phyloP scores from a whole-genome alignment of 1,140 invertebrate species.

The Euschistus heros region DNA sequence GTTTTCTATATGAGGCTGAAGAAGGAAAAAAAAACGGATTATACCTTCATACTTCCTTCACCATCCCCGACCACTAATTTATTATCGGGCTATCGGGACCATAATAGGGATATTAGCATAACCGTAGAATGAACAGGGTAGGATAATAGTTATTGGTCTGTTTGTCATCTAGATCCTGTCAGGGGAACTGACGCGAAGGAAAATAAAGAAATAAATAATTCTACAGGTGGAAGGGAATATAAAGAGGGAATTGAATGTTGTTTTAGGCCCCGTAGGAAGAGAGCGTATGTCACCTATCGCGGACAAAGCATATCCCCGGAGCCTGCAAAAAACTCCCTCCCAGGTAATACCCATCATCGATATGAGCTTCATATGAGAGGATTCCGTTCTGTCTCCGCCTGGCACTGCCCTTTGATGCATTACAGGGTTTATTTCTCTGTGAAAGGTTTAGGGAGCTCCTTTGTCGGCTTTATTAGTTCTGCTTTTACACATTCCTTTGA shows the following conservation, averaged over 20 bases:
- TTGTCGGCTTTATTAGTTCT: slow-evolving; percentile 5
- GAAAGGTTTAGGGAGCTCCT: neutral
- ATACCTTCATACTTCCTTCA: too few species aligned
- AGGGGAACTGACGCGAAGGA: neutral
- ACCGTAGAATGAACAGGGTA: too few species aligned
- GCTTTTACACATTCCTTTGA: neutral
- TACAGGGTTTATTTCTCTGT: neutral
- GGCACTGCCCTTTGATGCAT: neutral
- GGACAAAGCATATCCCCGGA: neutral
- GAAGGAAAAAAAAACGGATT: too few species aligned
- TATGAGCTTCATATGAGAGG: neutral
- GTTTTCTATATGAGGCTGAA: too few species aligned
- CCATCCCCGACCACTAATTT: too few species aligned
- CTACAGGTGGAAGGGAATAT: neutral
- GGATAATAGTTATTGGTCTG: too few species aligned
- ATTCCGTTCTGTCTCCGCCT: neutral
- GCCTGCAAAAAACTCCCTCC: neutral
- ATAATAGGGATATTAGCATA: too few species aligned
- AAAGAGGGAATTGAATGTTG: neutral
- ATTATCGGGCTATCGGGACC: too few species aligned
- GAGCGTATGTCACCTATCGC: neutral
- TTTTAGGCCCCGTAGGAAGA: neutral
- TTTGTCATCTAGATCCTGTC: too few species aligned
- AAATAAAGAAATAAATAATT: slow-evolving; percentile 2
- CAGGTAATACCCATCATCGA: slow-evolving; percentile 1